A percentile compares a stretch with the other conserved stretches of the same genome.
These are phyloP conservation scores for Barypeithes pellucidus DNA, from an alignment of 2,888 invertebrate species.

Conservation along the genomic window DNA sequence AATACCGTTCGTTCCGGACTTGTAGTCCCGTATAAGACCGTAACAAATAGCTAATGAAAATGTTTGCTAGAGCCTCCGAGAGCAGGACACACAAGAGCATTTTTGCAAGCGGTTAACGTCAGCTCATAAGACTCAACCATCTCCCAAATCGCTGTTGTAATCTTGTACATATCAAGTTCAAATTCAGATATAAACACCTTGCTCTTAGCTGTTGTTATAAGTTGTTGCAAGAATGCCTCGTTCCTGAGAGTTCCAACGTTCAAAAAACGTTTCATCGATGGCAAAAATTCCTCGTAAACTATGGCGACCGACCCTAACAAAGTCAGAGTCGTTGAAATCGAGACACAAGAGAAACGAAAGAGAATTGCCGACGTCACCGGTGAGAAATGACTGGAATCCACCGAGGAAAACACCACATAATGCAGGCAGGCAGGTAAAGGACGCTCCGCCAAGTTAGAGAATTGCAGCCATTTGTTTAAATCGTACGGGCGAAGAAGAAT, in stretches of 20 bases:
- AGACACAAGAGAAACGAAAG: constrained; percentile 61
- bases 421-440: constrained; percentile 61
- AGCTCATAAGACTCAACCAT: too few relatives aligned
- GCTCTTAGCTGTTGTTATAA: too few relatives aligned
- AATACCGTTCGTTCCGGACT: constrained; percentile 57
- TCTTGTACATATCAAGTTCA: too few relatives aligned
- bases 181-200: too few relatives aligned
- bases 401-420: constrained; percentile 62
- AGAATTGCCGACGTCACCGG: constrained; percentile 68
- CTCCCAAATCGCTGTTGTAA: too few relatives aligned
- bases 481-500: constrained; percentile 62
- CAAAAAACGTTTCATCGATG: too few relatives aligned
- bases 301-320: constrained; percentile 61
- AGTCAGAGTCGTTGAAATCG: constrained; percentile 62
- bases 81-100: constrained; percentile 61
- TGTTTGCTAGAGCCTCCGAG: constrained; percentile 62
- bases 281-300: constrained; percentile 23
- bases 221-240: too few relatives aligned
- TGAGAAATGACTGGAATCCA: constrained; percentile 68
- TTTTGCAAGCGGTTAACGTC: too few relatives aligned
- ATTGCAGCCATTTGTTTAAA: constrained; percentile 68
- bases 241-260: too few relatives aligned
- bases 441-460: constrained; percentile 65
- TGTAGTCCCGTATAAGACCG: constrained; percentile 61
- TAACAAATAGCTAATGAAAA: constrained; percentile 70